A percentile compares a stretch with the other conserved stretches of the same genome.
Evolutionary conservation across 2,113 vertebrate genomes (phyloP).

Genomic region (Pluvialis apricaria): DNA sequence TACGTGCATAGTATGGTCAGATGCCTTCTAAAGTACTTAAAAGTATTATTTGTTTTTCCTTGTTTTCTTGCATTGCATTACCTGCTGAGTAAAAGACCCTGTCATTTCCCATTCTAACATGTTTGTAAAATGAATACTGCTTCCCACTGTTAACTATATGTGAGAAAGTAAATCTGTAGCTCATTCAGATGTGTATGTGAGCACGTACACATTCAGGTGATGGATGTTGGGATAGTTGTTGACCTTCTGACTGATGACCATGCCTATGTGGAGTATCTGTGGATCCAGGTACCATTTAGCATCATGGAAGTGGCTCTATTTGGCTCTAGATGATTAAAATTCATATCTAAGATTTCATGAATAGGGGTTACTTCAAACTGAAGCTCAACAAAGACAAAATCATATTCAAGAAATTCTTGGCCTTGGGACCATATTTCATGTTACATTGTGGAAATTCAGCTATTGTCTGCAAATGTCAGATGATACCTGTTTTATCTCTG

Average conservation of each 20-base stretch:
- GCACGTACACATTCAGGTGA: fast-evolving
- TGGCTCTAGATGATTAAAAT: neutral
- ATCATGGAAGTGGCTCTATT: neutral
- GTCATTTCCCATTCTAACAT: neutral
- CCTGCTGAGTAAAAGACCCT: neutral
- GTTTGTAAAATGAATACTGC: neutral
- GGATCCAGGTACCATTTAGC: neutral
- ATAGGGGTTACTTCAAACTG: neutral
- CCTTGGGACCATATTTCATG: neutral
- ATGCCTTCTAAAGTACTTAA: neutral
- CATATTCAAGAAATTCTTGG: neutral
- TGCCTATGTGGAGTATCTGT: neutral
- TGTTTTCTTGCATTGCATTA: neutral
- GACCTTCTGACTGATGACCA: neutral
- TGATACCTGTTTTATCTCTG: neutral
- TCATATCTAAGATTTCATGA: neutral
- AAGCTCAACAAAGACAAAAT: neutral
- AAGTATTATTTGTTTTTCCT: neutral
- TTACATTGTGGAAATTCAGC: neutral
- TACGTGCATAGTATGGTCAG: neutral
- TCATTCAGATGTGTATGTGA: neutral
- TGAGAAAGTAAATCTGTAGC: neutral
- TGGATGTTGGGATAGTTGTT: neutral
- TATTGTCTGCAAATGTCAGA: neutral
- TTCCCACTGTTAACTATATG: neutral